phyloP scores from a whole-genome alignment of 1,140 invertebrate genomes.

The Epicauta chinensis region DNA sequence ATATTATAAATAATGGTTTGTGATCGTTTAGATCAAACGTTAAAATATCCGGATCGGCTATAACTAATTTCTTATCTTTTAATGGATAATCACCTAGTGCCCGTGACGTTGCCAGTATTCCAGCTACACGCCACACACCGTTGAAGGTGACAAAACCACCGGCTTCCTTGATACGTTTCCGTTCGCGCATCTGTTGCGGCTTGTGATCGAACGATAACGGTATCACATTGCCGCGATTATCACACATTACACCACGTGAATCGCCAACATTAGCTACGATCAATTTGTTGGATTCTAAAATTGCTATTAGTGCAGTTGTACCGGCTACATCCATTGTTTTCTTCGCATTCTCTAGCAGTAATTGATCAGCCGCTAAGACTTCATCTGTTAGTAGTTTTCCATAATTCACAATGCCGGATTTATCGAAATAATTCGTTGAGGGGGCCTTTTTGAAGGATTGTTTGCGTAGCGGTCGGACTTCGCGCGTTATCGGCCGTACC shows the following conservation, averaged over 20 bases:
- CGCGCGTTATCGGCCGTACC: constrained; percentile 56
- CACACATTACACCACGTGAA: constrained; percentile 91
- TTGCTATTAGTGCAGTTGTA: constrained; percentile 86
- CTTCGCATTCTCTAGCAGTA: constrained; percentile 73
- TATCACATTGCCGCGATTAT: constrained; percentile 79
- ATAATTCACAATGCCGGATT: constrained; percentile 69
- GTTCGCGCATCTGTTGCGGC: constrained; percentile 83
- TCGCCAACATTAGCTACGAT: constrained; percentile 95
- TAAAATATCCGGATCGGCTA: constrained; percentile 90
- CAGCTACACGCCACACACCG: constrained; percentile 94
- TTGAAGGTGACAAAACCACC: constrained; percentile 92
- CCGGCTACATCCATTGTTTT: constrained; percentile 81
- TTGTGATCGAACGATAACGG: constrained; percentile 95
- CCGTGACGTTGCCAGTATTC: constrained; percentile 90
- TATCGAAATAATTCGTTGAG: constrained; percentile 45
- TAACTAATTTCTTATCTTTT: constrained; percentile 89
- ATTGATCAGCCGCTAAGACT: constrained; percentile 72
- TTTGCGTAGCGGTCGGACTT: constrained; percentile 46
- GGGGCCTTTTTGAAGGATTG: constrained; percentile 31
- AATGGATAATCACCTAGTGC: constrained; percentile 92
- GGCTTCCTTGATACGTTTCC: constrained; percentile 81
- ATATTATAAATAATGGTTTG: constrained; percentile 81
- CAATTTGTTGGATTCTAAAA: constrained; percentile 73
- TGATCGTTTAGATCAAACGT: constrained; percentile 85
- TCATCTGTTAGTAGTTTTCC: constrained; percentile 77